phyloP scores from a whole-genome alignment of 2,888 invertebrate genomes.

The Lamproptera curius region DNA sequence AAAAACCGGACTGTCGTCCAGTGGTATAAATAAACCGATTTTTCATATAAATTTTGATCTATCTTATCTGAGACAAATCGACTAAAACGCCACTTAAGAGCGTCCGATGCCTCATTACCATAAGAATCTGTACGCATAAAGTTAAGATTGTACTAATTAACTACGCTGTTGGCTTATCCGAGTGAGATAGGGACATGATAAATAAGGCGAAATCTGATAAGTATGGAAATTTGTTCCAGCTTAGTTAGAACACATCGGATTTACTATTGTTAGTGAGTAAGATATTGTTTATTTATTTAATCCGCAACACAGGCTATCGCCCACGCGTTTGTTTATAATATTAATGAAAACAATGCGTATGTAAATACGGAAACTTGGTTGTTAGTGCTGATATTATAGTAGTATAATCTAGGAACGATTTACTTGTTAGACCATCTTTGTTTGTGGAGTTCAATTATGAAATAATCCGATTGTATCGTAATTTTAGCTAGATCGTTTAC shows the following conservation, averaged over 20 bases:
- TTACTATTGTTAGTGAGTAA: constrained; percentile 11
- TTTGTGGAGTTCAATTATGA: no score
- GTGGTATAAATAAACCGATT: constrained; percentile 30
- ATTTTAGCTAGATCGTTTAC: no score
- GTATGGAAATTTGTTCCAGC: constrained; percentile 32
- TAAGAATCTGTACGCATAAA: constrained; percentile 72
- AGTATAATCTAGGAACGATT: no score
- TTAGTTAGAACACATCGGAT: constrained; percentile 13
- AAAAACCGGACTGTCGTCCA: no score
- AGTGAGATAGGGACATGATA: constrained; percentile 39
- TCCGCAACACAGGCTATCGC: not conserved
- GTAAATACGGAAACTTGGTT: no score
- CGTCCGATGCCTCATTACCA: constrained; percentile 56
- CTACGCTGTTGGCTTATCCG: constrained; percentile 49
- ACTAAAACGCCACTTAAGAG: constrained; percentile 63
- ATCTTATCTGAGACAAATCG: constrained; percentile 70
- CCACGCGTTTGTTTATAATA: no score
- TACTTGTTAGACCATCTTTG: no score
- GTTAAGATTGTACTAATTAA: constrained; percentile 73
- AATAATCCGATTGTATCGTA: no score
- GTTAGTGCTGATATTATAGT: no score
- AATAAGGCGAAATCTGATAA: constrained; percentile 47
- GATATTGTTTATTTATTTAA: not conserved
- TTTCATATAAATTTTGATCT: constrained; percentile 39
- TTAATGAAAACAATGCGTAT: no score